Base-by-base conservation (phyloP, 2,797 vertebrate species). In the Antrozous pallidus region DNA sequence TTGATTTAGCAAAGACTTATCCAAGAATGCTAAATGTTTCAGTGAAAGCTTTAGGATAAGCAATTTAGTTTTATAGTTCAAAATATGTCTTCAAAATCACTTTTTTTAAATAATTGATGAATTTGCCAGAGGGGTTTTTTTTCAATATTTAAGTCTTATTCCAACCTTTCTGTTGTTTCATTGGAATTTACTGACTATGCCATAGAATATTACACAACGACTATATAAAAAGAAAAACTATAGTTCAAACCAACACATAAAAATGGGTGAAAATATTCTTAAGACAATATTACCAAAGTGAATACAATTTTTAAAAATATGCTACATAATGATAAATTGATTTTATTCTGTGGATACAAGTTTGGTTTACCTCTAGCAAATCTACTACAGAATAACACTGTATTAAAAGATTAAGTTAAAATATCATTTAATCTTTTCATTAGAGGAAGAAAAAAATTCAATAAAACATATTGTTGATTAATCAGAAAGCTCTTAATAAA, bases 401-500 rank as follows among this genome's bases (percentile, higher is more conserved):
- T 65, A 84, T 78, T 95, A 96, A 93, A 95, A 91, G 54, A 89
- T 90, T 90, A 95, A 91, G 61, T 49, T 67, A 24, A 88, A 95
- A 94, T 56, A 61, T 20, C 38, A 88, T 79, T 94, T 96, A 88
- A 95, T 95, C 61, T 95, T 96, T 91, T 87, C 75, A 89, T 89
- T 89, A 95, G 75, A 94, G 83, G 49, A 38, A 91, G 67, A n/a
- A 96, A 95, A 91, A 12, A 40, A 92, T 78, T 78, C 26, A 78
- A 9, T 78, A 90, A 85, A 95, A 33, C 87, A 24, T 61, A 84
- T 40, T 82, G n/a, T 49, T 88, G 42, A 70, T 96, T 93, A 92
- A 74, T 93, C 38, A 78, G 90, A 91, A 95, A 91, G 56, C 61
- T 95, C 61, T 93, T 93, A 94, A 95, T 92, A 91, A 95, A 94